A percentile compares a stretch with the other conserved stretches of the same genome.
Conservation (phyloP, 2,113 vertebrate species). For the Lophochroa leadbeateri region DNA sequence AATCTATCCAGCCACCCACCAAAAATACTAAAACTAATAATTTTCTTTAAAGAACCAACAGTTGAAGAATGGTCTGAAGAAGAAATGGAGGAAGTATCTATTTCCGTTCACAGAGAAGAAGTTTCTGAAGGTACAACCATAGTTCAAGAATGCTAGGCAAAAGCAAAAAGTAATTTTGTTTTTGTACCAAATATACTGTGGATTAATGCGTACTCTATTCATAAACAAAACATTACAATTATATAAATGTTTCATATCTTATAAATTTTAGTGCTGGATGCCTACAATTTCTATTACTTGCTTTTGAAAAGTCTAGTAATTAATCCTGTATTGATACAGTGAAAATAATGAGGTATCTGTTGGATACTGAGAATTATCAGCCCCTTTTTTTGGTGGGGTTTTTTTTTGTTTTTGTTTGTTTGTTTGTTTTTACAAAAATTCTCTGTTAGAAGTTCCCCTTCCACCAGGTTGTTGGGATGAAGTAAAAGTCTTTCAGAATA, state of each 20-base stretch:
- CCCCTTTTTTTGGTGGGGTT: background rate
- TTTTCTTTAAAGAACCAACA: conserved; percentile 68
- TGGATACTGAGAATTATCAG: background rate
- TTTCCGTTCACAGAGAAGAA: conserved; percentile 72
- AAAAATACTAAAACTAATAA: conserved; percentile 14
- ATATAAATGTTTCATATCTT: background rate
- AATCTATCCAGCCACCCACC: background rate
- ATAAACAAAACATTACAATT: background rate
- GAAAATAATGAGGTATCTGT: background rate
- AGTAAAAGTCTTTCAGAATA: background rate
- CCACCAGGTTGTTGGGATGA: background rate
- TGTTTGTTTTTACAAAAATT: background rate
- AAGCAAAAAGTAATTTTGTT: background rate
- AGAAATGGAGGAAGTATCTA: conserved; percentile 61
- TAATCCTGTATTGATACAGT: background rate
- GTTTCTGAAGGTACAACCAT: conserved; percentile 73
- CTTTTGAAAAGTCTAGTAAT: background rate
- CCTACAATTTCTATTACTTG: background rate
- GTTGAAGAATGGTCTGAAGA: conserved; percentile 76
- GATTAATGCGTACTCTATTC: background rate
- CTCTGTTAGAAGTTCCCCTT: background rate
- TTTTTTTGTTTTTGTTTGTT: too few relatives aligned
- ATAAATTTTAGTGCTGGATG: background rate
- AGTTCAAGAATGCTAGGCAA: background rate
- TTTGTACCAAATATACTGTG: background rate